These are phyloP conservation scores for Cottus gobio DNA, from an alignment of 2,113 vertebrate genomes.

Conservation along the genomic window DNA sequence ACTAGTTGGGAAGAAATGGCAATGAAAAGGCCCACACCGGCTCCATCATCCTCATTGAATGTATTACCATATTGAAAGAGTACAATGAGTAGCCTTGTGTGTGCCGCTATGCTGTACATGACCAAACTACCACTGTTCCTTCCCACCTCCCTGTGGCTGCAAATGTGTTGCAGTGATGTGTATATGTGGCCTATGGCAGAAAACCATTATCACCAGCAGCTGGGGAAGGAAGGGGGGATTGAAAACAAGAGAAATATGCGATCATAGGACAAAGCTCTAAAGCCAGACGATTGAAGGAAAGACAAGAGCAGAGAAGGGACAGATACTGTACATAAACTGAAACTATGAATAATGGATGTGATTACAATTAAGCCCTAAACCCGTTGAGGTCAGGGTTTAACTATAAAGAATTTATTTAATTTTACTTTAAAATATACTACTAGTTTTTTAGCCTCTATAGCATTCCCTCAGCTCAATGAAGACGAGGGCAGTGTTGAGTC, in stretches of 20 bases:
- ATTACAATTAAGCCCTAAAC: neutral
- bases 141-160: conserved; percentile 18
- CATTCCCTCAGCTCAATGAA: conserved; percentile 23
- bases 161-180: conserved; percentile 8
- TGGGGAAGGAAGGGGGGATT: conserved; percentile 19
- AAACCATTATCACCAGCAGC: conserved; percentile 63
- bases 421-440: neutral
- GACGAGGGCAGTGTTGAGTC: conserved; percentile 23
- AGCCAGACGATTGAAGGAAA: conserved; percentile 12
- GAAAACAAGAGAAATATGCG: conserved; percentile 37
- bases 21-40: conserved; percentile 18
- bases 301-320: conserved; percentile 1
- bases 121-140: conserved; percentile 31
- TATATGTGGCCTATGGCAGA: conserved; percentile 54
- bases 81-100: conserved; percentile 37
- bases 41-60: conserved; percentile 28
- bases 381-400: neutral
- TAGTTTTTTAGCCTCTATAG: neutral
- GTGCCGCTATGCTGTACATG: conserved; percentile 35
- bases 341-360: conserved; percentile 35
- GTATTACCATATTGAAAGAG: conserved; percentile 65
- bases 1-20: neutral
- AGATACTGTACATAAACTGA: conserved; percentile 4
- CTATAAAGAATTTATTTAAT: neutral
- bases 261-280: conserved; percentile 30